These are phyloP conservation scores for Brotula barbata DNA, from an alignment of 2,797 vertebrate species.

Conservation along the genomic window DNA sequence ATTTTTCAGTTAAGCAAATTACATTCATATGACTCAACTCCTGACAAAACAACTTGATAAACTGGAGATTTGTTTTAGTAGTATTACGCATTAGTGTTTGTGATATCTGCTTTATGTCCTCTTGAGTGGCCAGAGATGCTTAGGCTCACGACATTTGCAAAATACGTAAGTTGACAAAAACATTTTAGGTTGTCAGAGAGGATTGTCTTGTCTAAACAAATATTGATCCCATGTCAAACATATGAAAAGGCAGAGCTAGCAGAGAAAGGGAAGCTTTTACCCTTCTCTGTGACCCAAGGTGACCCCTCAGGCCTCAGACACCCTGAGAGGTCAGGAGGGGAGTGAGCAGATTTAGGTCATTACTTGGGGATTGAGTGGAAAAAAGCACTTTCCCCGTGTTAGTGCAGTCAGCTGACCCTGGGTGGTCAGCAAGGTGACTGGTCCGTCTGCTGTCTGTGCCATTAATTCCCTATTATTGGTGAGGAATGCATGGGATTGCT, in stretches of 20 bases:
- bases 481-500: slow-evolving; percentile 9
- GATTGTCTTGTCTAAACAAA: slow-evolving; percentile 50
- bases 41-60: no score
- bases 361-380: slow-evolving; percentile 62
- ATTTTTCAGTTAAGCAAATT: no score
- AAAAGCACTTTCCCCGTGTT: slow-evolving; percentile 57
- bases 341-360: slow-evolving; percentile 70
- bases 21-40: no score
- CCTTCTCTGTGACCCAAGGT: slow-evolving; percentile 61
- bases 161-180: slow-evolving; percentile 8
- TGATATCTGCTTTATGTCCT: neutral
- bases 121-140: neutral
- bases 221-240: slow-evolving; percentile 40
- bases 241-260: slow-evolving; percentile 22
- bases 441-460: slow-evolving; percentile 50
- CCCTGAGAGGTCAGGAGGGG: slow-evolving; percentile 62
- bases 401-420: slow-evolving; percentile 67
- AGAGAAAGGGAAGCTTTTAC: slow-evolving; percentile 45
- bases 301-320: slow-evolving; percentile 60
- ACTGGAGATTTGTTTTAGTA: no score
- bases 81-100: neutral
- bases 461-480: slow-evolving; percentile 33
- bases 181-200: slow-evolving; percentile 26
- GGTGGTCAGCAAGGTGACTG: slow-evolving; percentile 52
- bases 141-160: neutral